Percentiles rank a stretch among this genome's conserved stretches.
Evolutionary conservation across 2,113 vertebrate genomes (phyloP).

Genomic region (Nothoprocta pentlandii): DNA sequence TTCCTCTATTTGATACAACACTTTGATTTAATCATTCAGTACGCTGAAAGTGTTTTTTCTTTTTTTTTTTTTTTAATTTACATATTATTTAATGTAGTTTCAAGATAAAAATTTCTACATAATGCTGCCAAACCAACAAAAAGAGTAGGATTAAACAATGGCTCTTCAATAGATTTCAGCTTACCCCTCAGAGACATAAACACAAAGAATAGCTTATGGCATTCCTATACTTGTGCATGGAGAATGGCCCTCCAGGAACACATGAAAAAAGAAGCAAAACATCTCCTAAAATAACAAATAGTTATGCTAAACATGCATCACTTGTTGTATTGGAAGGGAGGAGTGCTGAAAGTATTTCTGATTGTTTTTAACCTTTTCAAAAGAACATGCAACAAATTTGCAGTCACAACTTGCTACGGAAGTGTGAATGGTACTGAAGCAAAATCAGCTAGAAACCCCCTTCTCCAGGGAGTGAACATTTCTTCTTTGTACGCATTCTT

Average conservation of each 20-base stretch:
- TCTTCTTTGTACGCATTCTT: not conserved
- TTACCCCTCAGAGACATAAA: not conserved
- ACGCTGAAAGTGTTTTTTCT: not conserved
- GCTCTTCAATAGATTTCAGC: not conserved
- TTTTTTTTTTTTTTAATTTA: not conserved
- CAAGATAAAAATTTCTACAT: not conserved
- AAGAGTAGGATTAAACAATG: not conserved
- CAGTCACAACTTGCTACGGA: not conserved
- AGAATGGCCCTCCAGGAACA: not conserved
- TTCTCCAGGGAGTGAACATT: not conserved
- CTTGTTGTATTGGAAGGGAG: not conserved
- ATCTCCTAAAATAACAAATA: rapidly evolving
- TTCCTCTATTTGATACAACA: not conserved
- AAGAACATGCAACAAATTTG: not conserved
- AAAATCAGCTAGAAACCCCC: not conserved
- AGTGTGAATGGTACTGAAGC: not conserved
- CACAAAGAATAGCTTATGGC: not conserved
- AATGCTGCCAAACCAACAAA: not conserved
- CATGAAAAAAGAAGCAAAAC: not conserved
- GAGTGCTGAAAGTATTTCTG: not conserved
- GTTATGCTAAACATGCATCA: rapidly evolving
- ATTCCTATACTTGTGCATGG: not conserved
- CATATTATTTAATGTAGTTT: not conserved
- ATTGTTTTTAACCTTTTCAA: not conserved
- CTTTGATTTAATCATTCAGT: not conserved